phyloP scores from a whole-genome alignment of 2,888 invertebrate genomes.

The Drosophila siamana region DNA sequence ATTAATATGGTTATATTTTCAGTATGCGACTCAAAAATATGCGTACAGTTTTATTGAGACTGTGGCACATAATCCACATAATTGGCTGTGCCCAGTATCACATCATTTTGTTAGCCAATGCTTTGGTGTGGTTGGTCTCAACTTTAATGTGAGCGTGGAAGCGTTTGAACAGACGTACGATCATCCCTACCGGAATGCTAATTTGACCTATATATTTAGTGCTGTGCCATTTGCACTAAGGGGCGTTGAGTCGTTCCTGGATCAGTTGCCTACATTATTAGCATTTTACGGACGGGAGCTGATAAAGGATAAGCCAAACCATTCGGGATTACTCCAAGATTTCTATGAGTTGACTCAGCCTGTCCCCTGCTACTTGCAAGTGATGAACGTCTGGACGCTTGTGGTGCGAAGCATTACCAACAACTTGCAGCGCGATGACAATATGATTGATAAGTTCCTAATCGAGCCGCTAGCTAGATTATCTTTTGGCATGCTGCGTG shows the following conservation, averaged over 20 bases:
- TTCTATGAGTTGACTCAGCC: conserved; percentile 50
- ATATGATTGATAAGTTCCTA: conserved; percentile 33
- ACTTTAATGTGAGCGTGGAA: conserved; percentile 43
- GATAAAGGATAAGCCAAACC: neutral
- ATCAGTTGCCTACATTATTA: conserved; percentile 33
- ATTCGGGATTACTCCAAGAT: neutral
- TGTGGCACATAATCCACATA: conserved; percentile 34
- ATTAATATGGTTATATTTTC: neutral
- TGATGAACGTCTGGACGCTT: conserved; percentile 45
- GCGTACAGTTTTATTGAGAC: conserved; percentile 30
- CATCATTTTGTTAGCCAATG: conserved; percentile 65
- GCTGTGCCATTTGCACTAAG: conserved; percentile 39
- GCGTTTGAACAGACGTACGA: conserved; percentile 29
- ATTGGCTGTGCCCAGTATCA: conserved; percentile 52
- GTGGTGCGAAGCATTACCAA: conserved; percentile 37
- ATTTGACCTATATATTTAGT: conserved; percentile 55
- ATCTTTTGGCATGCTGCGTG: conserved; percentile 59
- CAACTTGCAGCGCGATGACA: conserved; percentile 16
- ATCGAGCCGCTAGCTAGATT: conserved; percentile 62
- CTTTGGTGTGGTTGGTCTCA: conserved; percentile 52
- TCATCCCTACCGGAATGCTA: conserved; percentile 55
- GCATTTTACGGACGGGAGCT: conserved; percentile 2
- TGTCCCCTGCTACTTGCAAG: conserved; percentile 44
- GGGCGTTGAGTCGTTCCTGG: conserved; percentile 51
- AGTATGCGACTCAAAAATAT: conserved; percentile 40